phyloP scores from a whole-genome alignment of 1,140 invertebrate species.

The Wiebesia pumilae region DNA sequence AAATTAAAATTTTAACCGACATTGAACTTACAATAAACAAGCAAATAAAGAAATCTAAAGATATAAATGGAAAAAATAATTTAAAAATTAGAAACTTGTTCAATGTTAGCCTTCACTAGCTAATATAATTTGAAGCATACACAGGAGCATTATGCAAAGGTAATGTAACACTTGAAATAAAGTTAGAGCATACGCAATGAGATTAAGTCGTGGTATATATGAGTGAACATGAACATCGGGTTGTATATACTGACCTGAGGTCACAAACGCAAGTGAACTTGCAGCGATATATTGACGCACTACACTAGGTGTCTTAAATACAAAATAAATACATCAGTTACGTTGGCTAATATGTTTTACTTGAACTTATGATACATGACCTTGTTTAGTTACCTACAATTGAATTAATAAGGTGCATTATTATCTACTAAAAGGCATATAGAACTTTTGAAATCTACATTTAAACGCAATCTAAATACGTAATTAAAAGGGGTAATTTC shows the following conservation, averaged over 20 bases:
- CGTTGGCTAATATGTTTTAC: background rate
- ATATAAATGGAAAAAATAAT: too few relatives aligned
- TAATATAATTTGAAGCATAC: background rate
- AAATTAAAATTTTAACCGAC: too few relatives aligned
- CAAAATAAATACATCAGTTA: background rate
- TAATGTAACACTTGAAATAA: constrained; percentile 9
- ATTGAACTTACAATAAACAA: too few relatives aligned
- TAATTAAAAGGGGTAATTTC: too few relatives aligned
- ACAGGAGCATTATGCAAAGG: constrained; percentile 15
- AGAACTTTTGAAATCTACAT: too few relatives aligned
- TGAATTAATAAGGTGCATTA: background rate
- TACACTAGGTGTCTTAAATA: too few relatives aligned
- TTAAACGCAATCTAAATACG: too few relatives aligned
- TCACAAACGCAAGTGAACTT: background rate
- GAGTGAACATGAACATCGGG: background rate
- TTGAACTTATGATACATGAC: background rate
- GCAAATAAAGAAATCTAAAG: too few relatives aligned
- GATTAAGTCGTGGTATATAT: constrained; percentile 3
- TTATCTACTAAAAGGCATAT: background rate
- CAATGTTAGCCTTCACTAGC: background rate
- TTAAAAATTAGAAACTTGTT: background rate
- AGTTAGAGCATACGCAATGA: background rate
- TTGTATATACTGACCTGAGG: constrained; percentile 5
- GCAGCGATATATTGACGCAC: background rate
- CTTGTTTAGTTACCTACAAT: background rate